A percentile compares a stretch with the other conserved stretches of the same genome.
These are phyloP conservation scores for Megathymus violae DNA, from an alignment of 1,140 invertebrate species.

Conservation along the genomic window DNA sequence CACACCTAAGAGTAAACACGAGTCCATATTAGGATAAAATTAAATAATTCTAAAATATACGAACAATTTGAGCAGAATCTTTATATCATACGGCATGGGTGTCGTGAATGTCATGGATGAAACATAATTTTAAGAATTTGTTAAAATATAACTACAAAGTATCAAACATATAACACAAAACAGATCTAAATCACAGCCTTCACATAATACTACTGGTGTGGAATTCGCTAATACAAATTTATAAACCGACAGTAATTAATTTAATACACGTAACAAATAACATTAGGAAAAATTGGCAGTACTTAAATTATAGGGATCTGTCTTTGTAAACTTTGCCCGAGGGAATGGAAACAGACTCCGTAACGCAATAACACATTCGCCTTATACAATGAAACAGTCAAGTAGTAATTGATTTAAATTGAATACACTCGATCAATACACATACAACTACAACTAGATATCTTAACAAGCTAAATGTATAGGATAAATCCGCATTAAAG, in stretches of 20 bases:
- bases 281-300: conserved; percentile 60
- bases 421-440: conserved; percentile 38
- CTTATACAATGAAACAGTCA: conserved; percentile 18
- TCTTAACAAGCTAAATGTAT: conserved; percentile 61
- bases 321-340: conserved; percentile 2
- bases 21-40: conserved; percentile 32
- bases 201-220: conserved; percentile 52
- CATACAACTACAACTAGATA: conserved; percentile 63
- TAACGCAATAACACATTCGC: conserved; percentile 14
- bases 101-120: conserved; percentile 2
- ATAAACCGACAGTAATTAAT: conserved; percentile 41
- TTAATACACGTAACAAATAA: conserved; percentile 30
- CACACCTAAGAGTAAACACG: conserved; percentile 13
- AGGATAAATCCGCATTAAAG: conserved; percentile 56
- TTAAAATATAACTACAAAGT: conserved; percentile 11
- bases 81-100: conserved; percentile 22
- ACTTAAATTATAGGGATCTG: conserved; percentile 10
- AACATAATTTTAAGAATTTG: conserved; percentile 9
- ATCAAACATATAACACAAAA: conserved; percentile 36
- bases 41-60: conserved; percentile 41
- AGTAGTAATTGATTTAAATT: conserved; percentile 28
- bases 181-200: conserved; percentile 79
- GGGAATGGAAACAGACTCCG: background rate
- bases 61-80: conserved; percentile 71
- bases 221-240: conserved; percentile 30